A percentile compares a stretch with the other conserved stretches of the same genome.
These are phyloP conservation scores for Aphyosemion australe DNA, from an alignment of 2,113 vertebrate species.

Conservation along the genomic window DNA sequence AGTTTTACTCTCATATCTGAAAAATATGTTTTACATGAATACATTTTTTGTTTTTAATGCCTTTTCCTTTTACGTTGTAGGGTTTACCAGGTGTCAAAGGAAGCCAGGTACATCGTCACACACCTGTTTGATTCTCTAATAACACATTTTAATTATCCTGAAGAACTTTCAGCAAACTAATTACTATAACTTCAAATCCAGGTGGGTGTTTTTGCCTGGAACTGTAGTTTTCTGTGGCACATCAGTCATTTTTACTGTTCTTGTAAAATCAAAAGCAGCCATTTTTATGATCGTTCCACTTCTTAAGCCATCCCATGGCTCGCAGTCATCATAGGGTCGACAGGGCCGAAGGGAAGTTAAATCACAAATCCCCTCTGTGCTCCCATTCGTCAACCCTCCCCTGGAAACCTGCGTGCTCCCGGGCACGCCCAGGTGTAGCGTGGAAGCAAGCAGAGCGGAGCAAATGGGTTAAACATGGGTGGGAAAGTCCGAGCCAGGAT, in stretches of 20 bases:
- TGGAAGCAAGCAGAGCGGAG: constrained; percentile 39
- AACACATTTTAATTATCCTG: constrained; percentile 12
- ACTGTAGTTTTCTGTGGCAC: constrained; percentile 23
- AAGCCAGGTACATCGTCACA: constrained; percentile 73
- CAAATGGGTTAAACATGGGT: constrained; percentile 55
- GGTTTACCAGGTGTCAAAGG: constrained; percentile 79
- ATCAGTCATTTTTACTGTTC: constrained; percentile 51
- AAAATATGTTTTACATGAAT: constrained; percentile 1
- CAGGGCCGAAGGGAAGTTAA: constrained; percentile 45
- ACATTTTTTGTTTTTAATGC: constrained; percentile 17
- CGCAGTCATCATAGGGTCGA: constrained; percentile 19
- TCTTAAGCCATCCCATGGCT: constrained; percentile 32
- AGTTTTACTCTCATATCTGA: constrained; percentile 8
- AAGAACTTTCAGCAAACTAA: neutral
- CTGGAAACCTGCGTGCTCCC: constrained; percentile 9
- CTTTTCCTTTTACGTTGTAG: constrained; percentile 54
- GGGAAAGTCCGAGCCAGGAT: constrained; percentile 34
- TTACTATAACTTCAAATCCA: constrained; percentile 12
- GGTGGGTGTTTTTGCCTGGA: constrained; percentile 29
- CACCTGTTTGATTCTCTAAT: constrained; percentile 24
- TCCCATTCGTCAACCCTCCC: constrained; percentile 53
- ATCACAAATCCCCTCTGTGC: constrained; percentile 46
- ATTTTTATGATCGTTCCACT: constrained; percentile 46
- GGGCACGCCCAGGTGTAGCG: constrained; percentile 38
- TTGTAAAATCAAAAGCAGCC: constrained; percentile 18